Evolutionary conservation across 2,797 vertebrate genomes (phyloP), one percentile per base, ranked within the genome.

Genomic region (Leuciscus waleckii): DNA sequence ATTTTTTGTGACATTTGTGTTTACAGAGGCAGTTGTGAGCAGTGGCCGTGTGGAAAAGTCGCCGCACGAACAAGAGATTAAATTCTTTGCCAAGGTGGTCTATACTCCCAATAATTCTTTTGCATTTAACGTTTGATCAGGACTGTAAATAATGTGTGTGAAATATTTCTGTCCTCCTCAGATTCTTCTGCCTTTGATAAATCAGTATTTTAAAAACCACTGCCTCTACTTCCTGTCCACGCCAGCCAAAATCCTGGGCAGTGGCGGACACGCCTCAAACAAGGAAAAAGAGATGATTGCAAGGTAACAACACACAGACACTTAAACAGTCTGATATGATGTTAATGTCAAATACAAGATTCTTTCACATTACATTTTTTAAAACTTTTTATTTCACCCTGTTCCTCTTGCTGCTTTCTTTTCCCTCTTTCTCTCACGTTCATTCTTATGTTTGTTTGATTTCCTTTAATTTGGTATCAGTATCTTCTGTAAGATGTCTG

Each of bases 231-330:
- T 99, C 93, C 91, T 98, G 87, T 98, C 97, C 17, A 98, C 98
- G 0, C 98, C 97, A 0, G 97, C 98, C 65, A 97, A 98, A 90
- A 94, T 98, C 84, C 93, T 99, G 85, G 97, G 97, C 74, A 98
- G 98, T 32, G 98, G 98, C 0, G 97, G 97, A 1, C 96, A 97
- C 11, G 97, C 98, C 21, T 99, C 97, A 76, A 98, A 98, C 90
- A 98, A 98, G 84, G 98, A 99, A 92, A 99, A 99, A 87, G 98
- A 99, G 90, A 98, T 99, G 97, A 97, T 99, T 87, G 97, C 97
- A 85, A 98, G 98, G 98, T 99, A 86, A 39, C 32, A 46, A 2
- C 23, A 23, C 37, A 54, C 69, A 51, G 21, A 13, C 23, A 49
- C 14, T 70, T 61, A 35, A 21, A 79, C 13, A 23, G 21, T 32